Base-by-base conservation (phyloP, 2,888 invertebrate genomes). In the Zhuqinia jingwanae region DNA sequence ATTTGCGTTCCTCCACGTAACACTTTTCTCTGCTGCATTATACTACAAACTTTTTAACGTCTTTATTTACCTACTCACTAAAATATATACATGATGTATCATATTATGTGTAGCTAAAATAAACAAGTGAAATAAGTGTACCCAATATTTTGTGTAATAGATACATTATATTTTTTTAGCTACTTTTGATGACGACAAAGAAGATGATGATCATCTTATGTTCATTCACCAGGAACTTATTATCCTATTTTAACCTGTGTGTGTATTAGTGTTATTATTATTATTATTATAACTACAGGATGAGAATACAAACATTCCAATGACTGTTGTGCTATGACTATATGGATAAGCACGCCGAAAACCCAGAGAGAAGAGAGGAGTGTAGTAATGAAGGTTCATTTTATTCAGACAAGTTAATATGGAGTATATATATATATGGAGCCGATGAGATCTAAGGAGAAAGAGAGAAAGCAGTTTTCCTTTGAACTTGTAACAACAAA, bases 171-270 rank as follows among this genome's bases (percentile, higher is more conserved):
- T 73, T 50, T 53, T 70, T 73, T 73, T 73, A 50, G 73, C 73
- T 53, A 73, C 73, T 73, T 73, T 73, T 73, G 73, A 53, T 73
- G 50, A 30, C 27, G 25, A 36, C 36, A 8, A 36, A 6, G 36
- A 36, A 6, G 36, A 36, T 36, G 36, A 36, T 36, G 3, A 36
- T 36, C 36, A 8, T 36, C 36, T 73, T 50, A 73, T 53, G 73
- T 50, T 73, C 73, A 13, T 17, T 73, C 73, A 73, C 73, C 73
- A 73, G 53, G 50, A 78, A 60, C 78, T 78, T 78, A 78, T 78
- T 78, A 78, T 78, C 78, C 78, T 78, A 60, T 78, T 78, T 78
- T 78, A 78, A 78, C 78, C 78, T 78, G 73, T 36, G 36, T 36
- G 60, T 78, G 63, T 78, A 77, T 77, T 77, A 77, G 78, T 47